A percentile compares a stretch with the other conserved stretches of the same genome.
Conservation (phyloP, 2,797 vertebrate genomes). For the Siniperca obscura region DNA sequence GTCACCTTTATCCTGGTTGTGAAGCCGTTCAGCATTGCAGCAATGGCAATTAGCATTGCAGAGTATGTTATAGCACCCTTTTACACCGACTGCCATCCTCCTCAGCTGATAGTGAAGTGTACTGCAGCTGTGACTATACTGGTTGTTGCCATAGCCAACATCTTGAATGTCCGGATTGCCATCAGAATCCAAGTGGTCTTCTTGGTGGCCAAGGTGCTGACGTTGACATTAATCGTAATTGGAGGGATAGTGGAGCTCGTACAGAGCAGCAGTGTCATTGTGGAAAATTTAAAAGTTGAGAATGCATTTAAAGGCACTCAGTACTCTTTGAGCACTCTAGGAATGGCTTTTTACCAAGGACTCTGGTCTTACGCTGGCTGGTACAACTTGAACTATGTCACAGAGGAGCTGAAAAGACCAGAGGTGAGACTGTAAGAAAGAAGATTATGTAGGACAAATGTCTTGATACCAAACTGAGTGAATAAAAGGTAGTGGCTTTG, state of each 20-base stretch:
- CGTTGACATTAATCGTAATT: constrained; percentile 82
- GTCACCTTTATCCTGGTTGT: constrained; percentile 83
- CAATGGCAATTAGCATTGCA: constrained; percentile 83
- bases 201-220: constrained; percentile 83
- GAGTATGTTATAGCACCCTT: constrained; percentile 83
- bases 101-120: constrained; percentile 76
- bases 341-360: constrained; percentile 88
- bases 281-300: constrained; percentile 74
- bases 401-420: constrained; percentile 88
- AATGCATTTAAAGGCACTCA: constrained; percentile 83
- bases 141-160: constrained; percentile 80
- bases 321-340: constrained; percentile 71
- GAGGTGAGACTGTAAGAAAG: constrained; percentile 77
- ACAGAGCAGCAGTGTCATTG: constrained; percentile 66
- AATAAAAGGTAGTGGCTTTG: background rate
- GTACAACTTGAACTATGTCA: constrained; percentile 87
- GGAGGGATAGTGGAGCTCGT: constrained; percentile 79
- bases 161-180: constrained; percentile 83
- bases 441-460: background rate
- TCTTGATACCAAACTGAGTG: background rate
- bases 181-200: constrained; percentile 86
- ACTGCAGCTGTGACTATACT: constrained; percentile 81
- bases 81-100: constrained; percentile 81
- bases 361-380: constrained; percentile 89
- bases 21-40: constrained; percentile 80